Base-by-base conservation (phyloP, 2,888 invertebrate species). In the Cosmia trapezina region DNA sequence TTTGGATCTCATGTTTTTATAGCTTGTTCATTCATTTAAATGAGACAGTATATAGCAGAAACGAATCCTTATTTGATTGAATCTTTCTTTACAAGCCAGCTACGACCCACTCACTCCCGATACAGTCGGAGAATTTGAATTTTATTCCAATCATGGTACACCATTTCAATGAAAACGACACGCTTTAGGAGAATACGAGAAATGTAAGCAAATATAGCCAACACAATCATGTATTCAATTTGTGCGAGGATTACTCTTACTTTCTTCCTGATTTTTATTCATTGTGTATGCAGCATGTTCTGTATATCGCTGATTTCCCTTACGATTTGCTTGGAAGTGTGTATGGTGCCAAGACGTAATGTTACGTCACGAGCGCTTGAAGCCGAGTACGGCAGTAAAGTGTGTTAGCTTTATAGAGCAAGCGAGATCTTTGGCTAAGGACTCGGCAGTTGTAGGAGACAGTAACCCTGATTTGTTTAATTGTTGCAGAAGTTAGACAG, bases 191-290 rank as follows among this genome's bases (percentile, higher is more conserved):
- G 90, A 91, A 90, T 86, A 87, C 88, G 88, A 88, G 87, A 89
- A 90, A 91, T 89, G 89, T 90, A 91, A 93, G 92, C 91, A 91
- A 91, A 90, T 89, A 89, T 88, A 92, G 91, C 89, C 88, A 90
- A 91, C 89, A 89, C 89, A 93, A 93, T 93, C 93, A 90, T 91
- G 94, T 94, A 94, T 94, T 93, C 94, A 93, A 94, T 94, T 94
- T 93, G 92, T 91, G 88, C 88, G 85, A 81, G 92, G 93, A 93
- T 94, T 93, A 93, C 92, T 90, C 88, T 88, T 91, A 91, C 89
- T 91, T 89, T 88, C 81, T 78, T 78, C 76, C 87, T 84, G 80
- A 83, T 86, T 89, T 89, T 88, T 87, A 88, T 89, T 89, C 83
- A 83, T 74, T 76, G 75, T 80, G 62, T 69, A 80, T 79, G 67